Evolutionary conservation across 2,888 invertebrate genomes (phyloP).

Genomic region (Hymenopus coronatus): DNA sequence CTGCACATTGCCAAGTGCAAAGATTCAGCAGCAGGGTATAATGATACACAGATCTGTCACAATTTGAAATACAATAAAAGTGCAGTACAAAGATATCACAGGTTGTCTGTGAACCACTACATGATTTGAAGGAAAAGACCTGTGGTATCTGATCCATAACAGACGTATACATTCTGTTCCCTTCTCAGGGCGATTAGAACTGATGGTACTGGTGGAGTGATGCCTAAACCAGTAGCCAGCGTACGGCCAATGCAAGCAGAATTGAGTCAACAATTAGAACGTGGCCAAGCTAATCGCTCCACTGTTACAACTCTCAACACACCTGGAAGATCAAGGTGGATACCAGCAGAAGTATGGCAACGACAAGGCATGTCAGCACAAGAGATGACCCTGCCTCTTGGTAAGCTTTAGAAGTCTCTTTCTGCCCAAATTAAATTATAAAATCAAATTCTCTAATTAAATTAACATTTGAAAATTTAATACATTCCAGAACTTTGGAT

Average conservation of each 20-base stretch:
- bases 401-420: conserved; percentile 46
- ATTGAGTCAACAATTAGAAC: conserved; percentile 35
- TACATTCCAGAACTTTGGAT: too few species aligned
- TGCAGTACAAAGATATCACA: neutral
- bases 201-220: conserved; percentile 43
- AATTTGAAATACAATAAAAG: too few species aligned
- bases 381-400: conserved; percentile 88
- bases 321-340: conserved; percentile 59
- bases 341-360: conserved; percentile 88
- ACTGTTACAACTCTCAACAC: conserved; percentile 28
- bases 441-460: too few species aligned
- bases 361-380: conserved; percentile 93
- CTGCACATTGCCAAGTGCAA: too few species aligned
- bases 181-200: conserved; percentile 36
- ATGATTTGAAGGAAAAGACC: neutral
- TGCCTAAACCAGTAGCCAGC: conserved; percentile 57
- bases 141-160: neutral
- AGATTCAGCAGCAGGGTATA: too few species aligned
- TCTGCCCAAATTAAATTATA: neutral
- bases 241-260: conserved; percentile 81
- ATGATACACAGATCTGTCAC: too few species aligned
- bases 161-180: neutral
- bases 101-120: neutral
- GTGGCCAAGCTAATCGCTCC: conserved; percentile 16
- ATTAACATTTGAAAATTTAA: too few species aligned